Evolutionary conservation across 2,888 invertebrate species (phyloP), one percentile per base, ranked within the genome.

Genomic region (Seira musarum): DNA sequence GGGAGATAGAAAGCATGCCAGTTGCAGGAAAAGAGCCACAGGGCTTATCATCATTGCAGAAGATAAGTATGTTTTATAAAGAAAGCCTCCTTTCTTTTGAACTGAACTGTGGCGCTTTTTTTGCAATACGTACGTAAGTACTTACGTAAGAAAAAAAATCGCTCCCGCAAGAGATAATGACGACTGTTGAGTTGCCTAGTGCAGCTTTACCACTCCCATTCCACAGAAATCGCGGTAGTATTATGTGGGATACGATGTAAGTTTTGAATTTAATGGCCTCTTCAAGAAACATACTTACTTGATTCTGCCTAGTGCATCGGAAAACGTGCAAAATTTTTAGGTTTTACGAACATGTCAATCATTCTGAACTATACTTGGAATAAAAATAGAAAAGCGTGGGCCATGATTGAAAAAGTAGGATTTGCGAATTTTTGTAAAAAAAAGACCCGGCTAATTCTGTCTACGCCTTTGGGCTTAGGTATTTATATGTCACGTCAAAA

Each of bases 31-130:
- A n/a, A 69, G 53, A 49, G 75, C 68, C 63, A 49, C 40, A 19
- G 68, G 69, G 68, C 75, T 76, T 76, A 76, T 76, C 75, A 53
- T 68, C 46, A 67, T 49, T 49, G 49, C 30, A 49, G 2, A 73
- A 49, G 65, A 65, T 65, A 73, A 65, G 67, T 75, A n/a, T 69
- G 68, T 63, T 64, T 63, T 64, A 67, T 49, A 71, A 67, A 24
- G 49, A 17, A 49, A 13, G 49, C n/a, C 19, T n/a, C 8, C 22
- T 46, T 71, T 3, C 21, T 35, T 13, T 60, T 35, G n/a, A n/a
- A 15, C 25, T 66, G 25, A 21, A 64, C 1, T 15, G n/a, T 13
- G 6, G 61, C 21, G 17, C 30, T 66, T 46, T 17, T 19, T 57
- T 57, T 19, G 17, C 19, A 17, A 3, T n/a, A 57, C 57, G 2